Base-by-base conservation (phyloP, 2,888 invertebrate species). In the Elgonia sp. region DNA sequence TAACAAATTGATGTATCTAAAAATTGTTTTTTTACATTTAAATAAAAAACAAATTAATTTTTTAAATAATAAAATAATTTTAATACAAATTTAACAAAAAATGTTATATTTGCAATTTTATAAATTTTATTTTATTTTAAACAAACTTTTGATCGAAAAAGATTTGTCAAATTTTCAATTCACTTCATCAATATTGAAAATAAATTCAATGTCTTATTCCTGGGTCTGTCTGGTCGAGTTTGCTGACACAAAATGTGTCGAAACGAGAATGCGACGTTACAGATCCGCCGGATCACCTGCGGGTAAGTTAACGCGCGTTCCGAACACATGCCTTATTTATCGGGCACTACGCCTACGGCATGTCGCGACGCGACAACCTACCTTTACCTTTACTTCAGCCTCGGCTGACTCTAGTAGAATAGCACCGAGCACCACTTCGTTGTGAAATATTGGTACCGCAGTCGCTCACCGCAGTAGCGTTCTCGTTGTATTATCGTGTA, bases 401-500 rank as follows among this genome's bases (percentile, higher is more conserved):
- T 81, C 63, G 76, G 53, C 46, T 70, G 50, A 40, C 76, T 86
- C 62, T 69, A 69, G 85, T 50, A 69, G 53, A 73, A 75, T 73
- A 73, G 67, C 77, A 67, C 67, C 81, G 80, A 76, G 80, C 86
- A 81, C 62, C 81, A 81, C 69, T 65, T 65, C 83, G 69, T 80
- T 87, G 83, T 87, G 83, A 87, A 84, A 84, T 84, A 87, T 87
- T 84, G 75, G 79, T 83, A 84, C 87, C 75, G 87, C 87, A 84
- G 65, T 87, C 83, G 83, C 83, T 79, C 79, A 87, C 87, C 83
- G 83, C 87, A 80, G 83, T 87, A 76, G 75, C 81, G 67, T 75
- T 83, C 50, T n/a, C 57, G 67, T 73, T 21, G 73, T 84, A 75
- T 75, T 77, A 83, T 87, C 60, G 80, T 81, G 53, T 63, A 46